A percentile compares a stretch with the other conserved stretches of the same genome.
These are phyloP conservation scores for Anoplopoma fimbria DNA, from an alignment of 2,113 vertebrate genomes.

Conservation along the genomic window DNA sequence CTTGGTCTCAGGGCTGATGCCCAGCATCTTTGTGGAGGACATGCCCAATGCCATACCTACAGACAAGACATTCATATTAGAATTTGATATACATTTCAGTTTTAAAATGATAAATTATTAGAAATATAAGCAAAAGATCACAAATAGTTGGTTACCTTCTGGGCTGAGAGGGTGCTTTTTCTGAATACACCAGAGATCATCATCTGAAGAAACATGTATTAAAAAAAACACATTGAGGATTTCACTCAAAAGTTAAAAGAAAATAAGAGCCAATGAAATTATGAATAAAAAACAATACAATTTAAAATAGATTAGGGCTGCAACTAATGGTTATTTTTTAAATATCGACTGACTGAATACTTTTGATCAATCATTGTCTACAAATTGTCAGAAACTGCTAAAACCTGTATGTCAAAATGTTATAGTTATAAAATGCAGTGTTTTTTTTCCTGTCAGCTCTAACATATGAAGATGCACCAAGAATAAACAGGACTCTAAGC, in stretches of 20 bases:
- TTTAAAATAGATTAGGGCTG: background rate
- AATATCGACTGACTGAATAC: too few relatives aligned
- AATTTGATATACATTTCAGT: background rate
- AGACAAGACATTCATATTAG: background rate
- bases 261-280: background rate
- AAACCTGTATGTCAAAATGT: too few relatives aligned
- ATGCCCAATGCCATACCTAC: slow-evolving; percentile 44
- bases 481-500: too few relatives aligned
- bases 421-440: too few relatives aligned
- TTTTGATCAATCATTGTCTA: too few relatives aligned
- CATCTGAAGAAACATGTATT: slow-evolving; percentile 38
- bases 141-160: slow-evolving; percentile 50
- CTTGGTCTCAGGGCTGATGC: slow-evolving; percentile 6
- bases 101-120: background rate
- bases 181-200: slow-evolving; percentile 51
- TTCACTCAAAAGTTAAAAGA: background rate
- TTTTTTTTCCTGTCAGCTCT: background rate
- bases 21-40: slow-evolving; percentile 51
- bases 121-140: background rate
- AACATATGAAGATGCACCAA: too few relatives aligned
- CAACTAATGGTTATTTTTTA: background rate
- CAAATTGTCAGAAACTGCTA: too few relatives aligned
- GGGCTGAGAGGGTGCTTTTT: slow-evolving; percentile 50
- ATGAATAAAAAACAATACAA: background rate
- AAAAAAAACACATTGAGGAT: background rate